Percentiles rank a stretch among this genome's conserved stretches.
phyloP scores from a whole-genome alignment of 2,113 vertebrate genomes.

The Malaclemys terrapin region DNA sequence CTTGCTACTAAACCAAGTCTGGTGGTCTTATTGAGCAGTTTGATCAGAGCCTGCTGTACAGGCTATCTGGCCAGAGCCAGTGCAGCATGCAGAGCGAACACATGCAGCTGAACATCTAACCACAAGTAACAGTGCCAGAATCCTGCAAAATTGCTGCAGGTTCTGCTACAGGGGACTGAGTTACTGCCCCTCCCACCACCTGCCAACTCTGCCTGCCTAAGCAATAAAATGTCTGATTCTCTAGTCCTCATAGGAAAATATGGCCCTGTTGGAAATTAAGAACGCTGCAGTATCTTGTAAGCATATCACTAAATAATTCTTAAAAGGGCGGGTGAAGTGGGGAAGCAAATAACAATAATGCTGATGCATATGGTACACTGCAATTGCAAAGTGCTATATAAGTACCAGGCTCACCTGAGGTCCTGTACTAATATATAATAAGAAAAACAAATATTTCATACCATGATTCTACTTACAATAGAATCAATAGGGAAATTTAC shows the following conservation, averaged over 20 bases:
- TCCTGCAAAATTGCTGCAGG: neutral
- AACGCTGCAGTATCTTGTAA: neutral
- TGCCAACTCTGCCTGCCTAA: neutral
- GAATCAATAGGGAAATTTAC: neutral
- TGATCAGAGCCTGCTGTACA: too few species aligned
- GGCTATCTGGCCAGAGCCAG: too few species aligned
- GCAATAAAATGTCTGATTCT: neutral
- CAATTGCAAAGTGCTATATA: neutral
- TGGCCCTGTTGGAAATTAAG: neutral
- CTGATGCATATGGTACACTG: neutral
- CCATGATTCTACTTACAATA: conserved; percentile 5
- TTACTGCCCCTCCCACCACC: neutral
- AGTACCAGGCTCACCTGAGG: conserved; percentile 2
- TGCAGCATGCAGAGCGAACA: too few species aligned
- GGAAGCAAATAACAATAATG: neutral
- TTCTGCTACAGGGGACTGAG: neutral
- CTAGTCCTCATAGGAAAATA: neutral
- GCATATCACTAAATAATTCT: neutral
- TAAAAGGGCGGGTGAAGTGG: fast-evolving
- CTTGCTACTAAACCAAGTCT: too few species aligned
- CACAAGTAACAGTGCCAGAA: neutral
- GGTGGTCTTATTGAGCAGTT: too few species aligned
- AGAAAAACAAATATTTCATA: neutral
- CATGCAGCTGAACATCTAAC: too few species aligned
- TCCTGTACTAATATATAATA: neutral